Conservation (phyloP, 2,113 vertebrate species). For the Rhinogobius similis region DNA sequence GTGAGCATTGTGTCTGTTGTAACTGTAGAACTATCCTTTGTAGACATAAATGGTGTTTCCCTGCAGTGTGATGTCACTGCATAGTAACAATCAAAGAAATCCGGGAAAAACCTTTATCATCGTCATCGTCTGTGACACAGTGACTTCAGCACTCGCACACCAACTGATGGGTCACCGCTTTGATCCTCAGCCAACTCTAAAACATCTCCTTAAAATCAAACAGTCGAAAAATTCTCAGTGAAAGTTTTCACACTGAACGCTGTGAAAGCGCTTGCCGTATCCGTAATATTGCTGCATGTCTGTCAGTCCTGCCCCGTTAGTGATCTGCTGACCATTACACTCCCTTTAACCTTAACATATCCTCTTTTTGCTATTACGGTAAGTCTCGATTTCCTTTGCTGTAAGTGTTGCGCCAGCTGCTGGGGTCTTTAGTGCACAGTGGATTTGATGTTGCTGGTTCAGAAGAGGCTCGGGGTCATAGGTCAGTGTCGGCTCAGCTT, state of each 20-base stretch:
- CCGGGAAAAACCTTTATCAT: not conserved
- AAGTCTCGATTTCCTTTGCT: constrained; percentile 5
- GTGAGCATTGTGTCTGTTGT: too few relatives aligned
- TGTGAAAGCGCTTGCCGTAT: not conserved
- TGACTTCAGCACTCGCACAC: not conserved
- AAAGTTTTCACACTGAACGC: not conserved
- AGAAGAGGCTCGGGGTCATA: constrained; percentile 34
- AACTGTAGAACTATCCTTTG: too few relatives aligned
- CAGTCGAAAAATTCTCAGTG: not conserved
- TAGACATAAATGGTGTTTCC: too few relatives aligned
- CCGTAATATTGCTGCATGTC: not conserved
- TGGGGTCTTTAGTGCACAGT: not conserved
- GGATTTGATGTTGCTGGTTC: constrained; percentile 25
- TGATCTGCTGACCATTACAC: not conserved
- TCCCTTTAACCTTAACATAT: constrained; percentile 7
- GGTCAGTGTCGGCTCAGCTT: constrained; percentile 51
- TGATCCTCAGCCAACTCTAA: not conserved
- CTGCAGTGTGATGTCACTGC: too few relatives aligned
- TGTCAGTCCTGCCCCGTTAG: not conserved
- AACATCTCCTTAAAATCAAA: not conserved
- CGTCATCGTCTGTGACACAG: not conserved
- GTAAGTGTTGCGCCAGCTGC: constrained; percentile 23
- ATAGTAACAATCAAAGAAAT: not conserved
- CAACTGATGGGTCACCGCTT: not conserved
- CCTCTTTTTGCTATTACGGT: constrained; percentile 1